phyloP scores from a whole-genome alignment of 1,140 invertebrate species.

The Leptonema lineaticorne region DNA sequence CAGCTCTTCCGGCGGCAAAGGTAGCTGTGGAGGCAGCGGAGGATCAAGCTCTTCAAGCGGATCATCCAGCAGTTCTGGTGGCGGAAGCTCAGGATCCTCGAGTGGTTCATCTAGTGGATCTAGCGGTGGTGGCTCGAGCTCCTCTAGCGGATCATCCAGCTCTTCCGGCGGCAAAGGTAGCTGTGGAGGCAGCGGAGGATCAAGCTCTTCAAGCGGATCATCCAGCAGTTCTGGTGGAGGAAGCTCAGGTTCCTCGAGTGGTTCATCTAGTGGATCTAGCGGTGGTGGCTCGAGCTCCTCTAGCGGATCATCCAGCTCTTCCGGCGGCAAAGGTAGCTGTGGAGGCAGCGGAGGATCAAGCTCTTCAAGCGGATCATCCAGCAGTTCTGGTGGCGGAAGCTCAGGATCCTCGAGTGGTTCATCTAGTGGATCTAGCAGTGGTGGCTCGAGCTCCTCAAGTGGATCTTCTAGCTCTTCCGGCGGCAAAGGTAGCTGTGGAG shows the following conservation, averaged over 20 bases:
- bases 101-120: background rate
- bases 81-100: background rate
- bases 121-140: background rate
- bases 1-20: background rate
- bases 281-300: background rate
- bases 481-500: background rate
- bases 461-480: background rate
- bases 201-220: background rate
- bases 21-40: background rate
- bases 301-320: background rate
- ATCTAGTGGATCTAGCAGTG: background rate
- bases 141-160: background rate
- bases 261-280: conserved; percentile 10
- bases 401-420: background rate
- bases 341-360: background rate
- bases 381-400: background rate
- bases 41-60: conserved; percentile 3
- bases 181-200: background rate
- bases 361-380: background rate
- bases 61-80: background rate
- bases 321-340: background rate
- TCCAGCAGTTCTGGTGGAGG: background rate
- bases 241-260: background rate
- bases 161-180: background rate
- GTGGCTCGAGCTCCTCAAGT: background rate